phyloP scores from a whole-genome alignment of 2,797 vertebrate genomes.

The Mus caroli region DNA sequence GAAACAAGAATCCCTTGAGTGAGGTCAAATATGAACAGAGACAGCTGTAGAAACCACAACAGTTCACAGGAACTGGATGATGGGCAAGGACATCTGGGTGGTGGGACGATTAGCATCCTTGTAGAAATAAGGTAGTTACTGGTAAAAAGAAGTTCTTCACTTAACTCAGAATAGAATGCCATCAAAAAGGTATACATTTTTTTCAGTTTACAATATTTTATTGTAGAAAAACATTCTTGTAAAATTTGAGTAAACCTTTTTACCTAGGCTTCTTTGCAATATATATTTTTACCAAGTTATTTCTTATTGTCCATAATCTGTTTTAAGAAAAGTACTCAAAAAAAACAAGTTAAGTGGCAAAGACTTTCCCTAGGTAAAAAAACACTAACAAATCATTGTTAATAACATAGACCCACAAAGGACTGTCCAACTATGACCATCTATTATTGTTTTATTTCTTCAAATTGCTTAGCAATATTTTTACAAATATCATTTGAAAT shows the following conservation, averaged over 20 bases:
- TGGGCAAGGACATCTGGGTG: no score
- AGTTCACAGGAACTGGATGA: no score
- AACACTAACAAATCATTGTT: not conserved
- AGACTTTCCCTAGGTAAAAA: not conserved
- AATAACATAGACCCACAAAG: not conserved
- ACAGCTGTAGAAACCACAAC: no score
- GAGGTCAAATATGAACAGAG: no score
- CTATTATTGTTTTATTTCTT: not conserved
- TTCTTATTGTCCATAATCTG: not conserved
- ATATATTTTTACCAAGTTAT: not conserved
- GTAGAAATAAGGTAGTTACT: no score
- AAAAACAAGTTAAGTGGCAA: not conserved
- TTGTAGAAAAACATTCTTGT: not conserved
- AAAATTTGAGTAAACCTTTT: not conserved
- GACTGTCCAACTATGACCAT: not conserved
- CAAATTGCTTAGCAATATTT: not conserved
- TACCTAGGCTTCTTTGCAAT: not conserved
- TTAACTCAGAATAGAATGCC: no score
- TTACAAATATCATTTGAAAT: not conserved
- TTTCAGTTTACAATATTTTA: not conserved
- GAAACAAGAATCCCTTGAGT: no score
- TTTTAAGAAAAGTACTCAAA: slow-evolving; percentile 12
- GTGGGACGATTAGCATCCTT: no score
- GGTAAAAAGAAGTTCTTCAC: no score
- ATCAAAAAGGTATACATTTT: no score